These are phyloP conservation scores for Sarcophaga rosellei DNA, from an alignment of 2,888 invertebrate genomes.

Conservation along the genomic window DNA sequence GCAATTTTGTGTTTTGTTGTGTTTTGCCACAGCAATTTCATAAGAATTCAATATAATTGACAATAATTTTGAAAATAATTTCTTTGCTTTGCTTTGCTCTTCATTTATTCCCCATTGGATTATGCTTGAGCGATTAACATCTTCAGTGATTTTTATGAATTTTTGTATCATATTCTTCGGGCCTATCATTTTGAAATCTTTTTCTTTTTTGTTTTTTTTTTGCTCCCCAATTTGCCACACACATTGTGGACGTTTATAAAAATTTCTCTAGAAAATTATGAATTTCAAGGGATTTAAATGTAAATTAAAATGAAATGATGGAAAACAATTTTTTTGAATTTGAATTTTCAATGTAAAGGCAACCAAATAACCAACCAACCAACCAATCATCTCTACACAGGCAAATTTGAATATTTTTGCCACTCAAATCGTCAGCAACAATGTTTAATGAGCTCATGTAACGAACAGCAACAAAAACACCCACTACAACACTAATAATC, in stretches of 20 bases:
- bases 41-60: constrained; percentile 50
- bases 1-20: constrained; percentile 55
- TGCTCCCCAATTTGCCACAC: constrained; percentile 40
- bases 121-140: constrained; percentile 35
- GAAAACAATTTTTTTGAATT: no score
- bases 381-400: constrained; percentile 23
- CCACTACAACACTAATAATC: constrained; percentile 59
- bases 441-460: neutral
- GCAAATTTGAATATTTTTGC: neutral
- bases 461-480: constrained; percentile 30
- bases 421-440: neutral
- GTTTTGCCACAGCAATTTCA: constrained; percentile 51
- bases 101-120: constrained; percentile 49
- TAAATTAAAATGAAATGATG: neutral
- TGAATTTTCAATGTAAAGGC: constrained; percentile 42
- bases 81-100: constrained; percentile 29
- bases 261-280: constrained; percentile 7
- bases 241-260: constrained; percentile 40
- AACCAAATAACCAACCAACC: constrained; percentile 37
- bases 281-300: constrained; percentile 23
- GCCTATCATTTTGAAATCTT: constrained; percentile 22
- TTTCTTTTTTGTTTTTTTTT: neutral
- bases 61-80: constrained; percentile 37
- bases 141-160: constrained; percentile 53
- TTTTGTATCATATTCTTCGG: neutral